Conservation (phyloP, 2,113 vertebrate species). For the Accipiter virgatus region DNA sequence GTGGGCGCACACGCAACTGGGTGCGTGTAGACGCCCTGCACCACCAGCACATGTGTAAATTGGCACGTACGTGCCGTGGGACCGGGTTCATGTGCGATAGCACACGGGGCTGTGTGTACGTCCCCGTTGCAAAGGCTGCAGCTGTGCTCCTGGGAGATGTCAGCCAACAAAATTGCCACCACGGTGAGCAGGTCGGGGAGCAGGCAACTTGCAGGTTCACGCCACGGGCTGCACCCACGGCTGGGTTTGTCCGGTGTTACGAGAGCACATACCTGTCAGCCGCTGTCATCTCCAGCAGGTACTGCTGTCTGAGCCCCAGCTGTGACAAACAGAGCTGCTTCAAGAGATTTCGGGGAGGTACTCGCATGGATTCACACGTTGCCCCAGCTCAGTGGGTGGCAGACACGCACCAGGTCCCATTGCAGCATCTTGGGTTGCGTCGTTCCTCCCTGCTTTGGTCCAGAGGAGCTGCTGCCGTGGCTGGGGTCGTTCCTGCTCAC, state of each 20-base stretch:
- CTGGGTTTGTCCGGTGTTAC: background rate
- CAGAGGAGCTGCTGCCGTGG: background rate
- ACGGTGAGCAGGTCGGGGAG: background rate
- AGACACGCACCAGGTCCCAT: background rate
- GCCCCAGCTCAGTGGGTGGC: background rate
- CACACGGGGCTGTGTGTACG: background rate
- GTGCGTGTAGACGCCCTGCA: background rate
- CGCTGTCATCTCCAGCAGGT: background rate
- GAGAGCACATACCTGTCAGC: background rate
- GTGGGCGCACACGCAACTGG: accelerated
- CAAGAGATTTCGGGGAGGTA: background rate
- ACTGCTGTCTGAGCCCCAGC: background rate
- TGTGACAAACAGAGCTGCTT: background rate
- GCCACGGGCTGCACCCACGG: background rate
- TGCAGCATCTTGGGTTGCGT: background rate
- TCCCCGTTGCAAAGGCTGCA: background rate
- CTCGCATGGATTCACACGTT: background rate
- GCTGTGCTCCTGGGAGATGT: background rate
- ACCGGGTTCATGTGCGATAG: accelerated
- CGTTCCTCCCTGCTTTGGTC: background rate
- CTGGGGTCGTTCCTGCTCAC: background rate
- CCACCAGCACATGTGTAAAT: accelerated
- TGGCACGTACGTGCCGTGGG: background rate
- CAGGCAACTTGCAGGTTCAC: background rate
- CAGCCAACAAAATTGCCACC: background rate